A percentile compares a stretch with the other conserved stretches of the same genome.
These are phyloP conservation scores for Psylliodes chrysocephalus DNA, from an alignment of 2,888 invertebrate species.

Conservation along the genomic window DNA sequence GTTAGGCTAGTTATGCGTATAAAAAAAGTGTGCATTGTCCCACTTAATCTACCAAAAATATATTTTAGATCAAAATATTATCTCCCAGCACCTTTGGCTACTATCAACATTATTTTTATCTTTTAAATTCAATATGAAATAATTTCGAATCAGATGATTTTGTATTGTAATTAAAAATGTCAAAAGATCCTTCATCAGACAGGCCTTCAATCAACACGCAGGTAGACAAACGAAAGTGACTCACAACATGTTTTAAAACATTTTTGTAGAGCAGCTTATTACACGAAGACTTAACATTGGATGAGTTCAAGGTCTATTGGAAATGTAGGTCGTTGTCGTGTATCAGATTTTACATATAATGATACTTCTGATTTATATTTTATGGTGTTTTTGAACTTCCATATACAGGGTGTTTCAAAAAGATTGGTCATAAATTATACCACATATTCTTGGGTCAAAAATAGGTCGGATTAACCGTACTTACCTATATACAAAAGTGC, in stretches of 20 bases:
- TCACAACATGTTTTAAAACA: neutral
- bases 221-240: slow-evolving; percentile 5
- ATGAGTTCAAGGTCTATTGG: neutral
- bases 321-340: neutral
- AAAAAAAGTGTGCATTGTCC: no score
- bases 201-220: neutral
- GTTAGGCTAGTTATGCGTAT: no score
- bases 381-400: neutral
- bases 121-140: neutral
- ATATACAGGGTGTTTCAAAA: no score
- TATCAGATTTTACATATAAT: neutral
- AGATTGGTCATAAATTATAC: no score
- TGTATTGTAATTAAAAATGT: neutral
- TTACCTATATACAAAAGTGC: no score
- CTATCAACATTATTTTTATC: no score
- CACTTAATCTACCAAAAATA: no score
- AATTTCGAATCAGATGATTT: neutral
- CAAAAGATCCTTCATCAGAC: neutral
- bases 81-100: no score
- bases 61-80: no score
- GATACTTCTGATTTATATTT: neutral
- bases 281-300: neutral
- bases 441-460: no score
- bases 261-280: neutral
- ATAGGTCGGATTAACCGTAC: no score